Conservation (phyloP, 2,113 vertebrate genomes). For the Nicator chloris region DNA sequence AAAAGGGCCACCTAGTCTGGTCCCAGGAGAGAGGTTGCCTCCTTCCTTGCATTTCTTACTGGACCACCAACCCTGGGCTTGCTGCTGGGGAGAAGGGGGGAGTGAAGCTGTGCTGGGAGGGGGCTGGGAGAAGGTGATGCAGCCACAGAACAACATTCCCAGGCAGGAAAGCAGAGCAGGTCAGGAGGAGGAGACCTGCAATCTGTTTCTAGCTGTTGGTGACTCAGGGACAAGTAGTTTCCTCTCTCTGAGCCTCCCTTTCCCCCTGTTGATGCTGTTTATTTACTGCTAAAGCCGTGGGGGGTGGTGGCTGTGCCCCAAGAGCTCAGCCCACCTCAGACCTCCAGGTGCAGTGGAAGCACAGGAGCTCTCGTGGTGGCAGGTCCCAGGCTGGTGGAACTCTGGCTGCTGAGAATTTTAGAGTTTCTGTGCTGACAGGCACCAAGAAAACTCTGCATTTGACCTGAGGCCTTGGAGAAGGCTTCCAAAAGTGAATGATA, state of each 20-base stretch:
- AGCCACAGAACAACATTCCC: neutral
- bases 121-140: neutral
- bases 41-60: neutral
- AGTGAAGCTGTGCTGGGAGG: neutral
- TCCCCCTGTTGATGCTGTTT: neutral
- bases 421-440: too few species aligned
- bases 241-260: neutral
- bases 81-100: neutral
- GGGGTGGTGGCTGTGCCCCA: rapidly evolving
- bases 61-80: conserved; percentile 43
- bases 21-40: conserved; percentile 31
- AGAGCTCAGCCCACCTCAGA: neutral
- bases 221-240: neutral
- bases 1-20: conserved; percentile 45
- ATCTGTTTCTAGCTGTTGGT: neutral
- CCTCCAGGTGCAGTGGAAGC: neutral
- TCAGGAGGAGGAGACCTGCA: conserved; percentile 1
- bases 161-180: neutral
- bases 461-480: too few species aligned
- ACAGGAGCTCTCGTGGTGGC: neutral
- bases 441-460: too few species aligned
- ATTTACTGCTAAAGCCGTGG: neutral
- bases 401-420: too few species aligned
- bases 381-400: too few species aligned
- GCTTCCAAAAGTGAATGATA: too few species aligned